phyloP scores from a whole-genome alignment of 2,888 invertebrate genomes.

The Heliconius aoede region DNA sequence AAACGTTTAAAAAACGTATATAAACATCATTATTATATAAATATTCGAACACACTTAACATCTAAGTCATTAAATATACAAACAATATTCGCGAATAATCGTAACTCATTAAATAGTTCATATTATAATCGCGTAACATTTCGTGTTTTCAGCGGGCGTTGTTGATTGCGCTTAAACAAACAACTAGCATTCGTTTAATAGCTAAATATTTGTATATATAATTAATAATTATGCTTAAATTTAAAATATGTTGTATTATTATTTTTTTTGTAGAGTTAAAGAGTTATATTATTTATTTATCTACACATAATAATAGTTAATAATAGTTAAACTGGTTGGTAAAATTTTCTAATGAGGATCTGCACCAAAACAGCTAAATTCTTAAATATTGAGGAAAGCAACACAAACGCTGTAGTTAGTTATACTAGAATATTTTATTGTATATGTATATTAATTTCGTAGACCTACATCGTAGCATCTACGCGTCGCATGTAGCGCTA shows the following conservation, averaged over 20 bases:
- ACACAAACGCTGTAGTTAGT: no score
- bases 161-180: slow-evolving; percentile 19
- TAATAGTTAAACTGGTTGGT: no score
- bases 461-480: slow-evolving; percentile 6
- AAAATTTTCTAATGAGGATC: no score
- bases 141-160: slow-evolving; percentile 9
- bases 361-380: no score
- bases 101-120: slow-evolving; percentile 9
- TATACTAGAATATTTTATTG: no score
- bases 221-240: not conserved
- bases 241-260: not conserved
- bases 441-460: not conserved
- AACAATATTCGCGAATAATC: not conserved
- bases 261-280: not conserved
- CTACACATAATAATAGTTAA: no score
- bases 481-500: not conserved
- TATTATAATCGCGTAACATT: slow-evolving; percentile 20
- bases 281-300: no score
- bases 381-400: no score
- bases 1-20: no score
- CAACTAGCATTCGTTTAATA: slow-evolving; percentile 6
- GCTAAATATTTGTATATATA: not conserved
- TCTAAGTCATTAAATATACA: not conserved
- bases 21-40: not conserved
- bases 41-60: not conserved